Conservation (phyloP, 30 jellyfish, hydroid and myxozoan species). For the Pelagia noctiluca region DNA sequence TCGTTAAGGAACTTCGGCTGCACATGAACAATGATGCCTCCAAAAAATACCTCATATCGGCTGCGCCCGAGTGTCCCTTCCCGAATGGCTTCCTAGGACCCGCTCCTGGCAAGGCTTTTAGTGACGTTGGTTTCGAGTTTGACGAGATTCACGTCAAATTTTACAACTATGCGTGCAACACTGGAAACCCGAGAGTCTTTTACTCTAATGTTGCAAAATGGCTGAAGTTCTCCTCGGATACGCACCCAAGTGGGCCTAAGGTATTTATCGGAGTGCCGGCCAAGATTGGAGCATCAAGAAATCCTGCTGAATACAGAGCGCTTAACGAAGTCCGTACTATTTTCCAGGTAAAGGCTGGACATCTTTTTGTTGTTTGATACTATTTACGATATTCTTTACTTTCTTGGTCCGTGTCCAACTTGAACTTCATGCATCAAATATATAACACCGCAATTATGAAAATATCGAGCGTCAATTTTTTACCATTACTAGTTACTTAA, state of each 20-base stretch:
- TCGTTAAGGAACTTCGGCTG: slow-evolving; percentile 78
- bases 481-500: no score
- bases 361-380: no score
- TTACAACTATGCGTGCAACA: slow-evolving; percentile 97
- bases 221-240: slow-evolving; percentile 77
- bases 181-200: slow-evolving; percentile 93
- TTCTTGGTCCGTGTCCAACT: no score
- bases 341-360: slow-evolving; percentile 66
- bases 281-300: slow-evolving; percentile 92
- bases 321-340: slow-evolving; percentile 77
- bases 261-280: slow-evolving; percentile 97
- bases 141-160: slow-evolving; percentile 96
- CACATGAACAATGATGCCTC: slow-evolving; percentile 78
- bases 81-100: slow-evolving; percentile 98
- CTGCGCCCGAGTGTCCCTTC: slow-evolving; percentile 99
- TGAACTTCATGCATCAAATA: no score
- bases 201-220: slow-evolving; percentile 83
- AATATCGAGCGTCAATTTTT: no score
- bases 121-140: slow-evolving; percentile 92
- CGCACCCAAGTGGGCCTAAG: slow-evolving; percentile 85
- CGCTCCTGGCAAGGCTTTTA: slow-evolving; percentile 86
- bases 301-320: slow-evolving; percentile 89
- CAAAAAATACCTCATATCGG: slow-evolving; percentile 83
- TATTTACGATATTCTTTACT: no score
- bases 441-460: no score